Evolutionary conservation across 2,888 invertebrate genomes (phyloP), one percentile per base, ranked within the genome.

Genomic region (Polydrusus cervinus): DNA sequence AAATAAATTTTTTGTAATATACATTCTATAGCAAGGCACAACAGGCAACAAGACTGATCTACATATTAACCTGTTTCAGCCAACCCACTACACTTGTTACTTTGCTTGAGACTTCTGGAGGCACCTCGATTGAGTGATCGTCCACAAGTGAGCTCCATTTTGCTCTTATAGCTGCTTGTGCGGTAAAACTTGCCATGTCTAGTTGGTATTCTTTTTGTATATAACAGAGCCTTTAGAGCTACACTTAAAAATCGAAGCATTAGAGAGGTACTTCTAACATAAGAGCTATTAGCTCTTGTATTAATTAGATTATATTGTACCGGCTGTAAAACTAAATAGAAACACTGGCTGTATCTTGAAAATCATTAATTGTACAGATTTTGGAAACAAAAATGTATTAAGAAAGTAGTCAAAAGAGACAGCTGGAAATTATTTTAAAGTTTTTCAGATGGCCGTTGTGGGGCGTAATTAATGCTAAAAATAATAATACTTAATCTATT

Each of bases 41-140:
- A 34, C 34, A 34, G 34, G 34, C 43, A 43, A 43, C 13, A 13
- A 53, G 25, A 16, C 18, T 62, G 34, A 30, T 30, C 34, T 38
- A 18, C 16, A 71, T 72, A 76, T 70, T 77, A 78, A 86, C 94
- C 94, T 94, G 94, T 90, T 94, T 94, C 66, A 94, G 90, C 94
- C 94, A 94, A 88, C 94, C 94, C 79, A 94, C 93, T 84, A 94
- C 94, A 81, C 93, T 93, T 80, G 92, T 90, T 81, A 94, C 92
- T 84, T 93, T 92, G 81, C 91, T 93, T 13, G 92, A 90, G 72
- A 92, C 92, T 84, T 92, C 92, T 68, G 88, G 87, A 80, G 89
- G 89, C 66, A 93, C 90, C 83, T 93, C 92, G 78, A 92, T 90
- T 79, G 90, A 90, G 78, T 92, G 91, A 62, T 92, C 91, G 85